These are phyloP conservation scores for Busseola fusca DNA, from an alignment of 2,888 invertebrate genomes.

Conservation along the genomic window DNA sequence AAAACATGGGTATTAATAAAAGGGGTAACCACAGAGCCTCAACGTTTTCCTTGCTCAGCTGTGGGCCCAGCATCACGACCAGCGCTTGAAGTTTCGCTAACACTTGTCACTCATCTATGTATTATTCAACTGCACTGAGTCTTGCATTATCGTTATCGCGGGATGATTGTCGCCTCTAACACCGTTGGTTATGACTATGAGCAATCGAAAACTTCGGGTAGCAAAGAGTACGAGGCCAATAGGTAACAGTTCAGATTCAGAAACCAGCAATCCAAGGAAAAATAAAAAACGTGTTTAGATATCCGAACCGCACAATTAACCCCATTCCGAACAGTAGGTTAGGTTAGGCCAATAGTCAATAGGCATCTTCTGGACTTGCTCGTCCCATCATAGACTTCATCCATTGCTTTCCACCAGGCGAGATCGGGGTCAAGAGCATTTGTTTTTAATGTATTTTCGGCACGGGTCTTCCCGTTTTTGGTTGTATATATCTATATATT, in stretches of 20 bases:
- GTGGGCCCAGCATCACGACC: neutral
- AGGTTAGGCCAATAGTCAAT: neutral
- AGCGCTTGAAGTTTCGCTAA: neutral
- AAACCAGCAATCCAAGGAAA: neutral
- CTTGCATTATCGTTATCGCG: neutral
- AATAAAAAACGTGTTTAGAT: neutral
- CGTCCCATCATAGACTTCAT: no score
- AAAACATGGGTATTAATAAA: neutral
- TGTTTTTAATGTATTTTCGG: slow-evolving; percentile 1
- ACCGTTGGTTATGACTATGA: neutral
- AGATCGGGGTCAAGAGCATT: neutral
- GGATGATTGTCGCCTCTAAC: neutral
- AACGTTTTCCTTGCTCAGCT: neutral
- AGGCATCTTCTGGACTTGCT: no score
- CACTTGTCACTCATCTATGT: neutral
- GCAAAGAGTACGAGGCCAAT: neutral
- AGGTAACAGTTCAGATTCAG: neutral
- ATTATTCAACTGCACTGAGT: neutral
- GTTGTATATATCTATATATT: neutral
- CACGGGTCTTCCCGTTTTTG: neutral
- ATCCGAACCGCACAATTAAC: neutral
- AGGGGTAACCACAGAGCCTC: neutral
- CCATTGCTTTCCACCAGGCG: no score
- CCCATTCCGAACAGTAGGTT: neutral
- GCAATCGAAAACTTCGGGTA: neutral